Percentiles rank a stretch among this genome's conserved stretches.
Evolutionary conservation across 2,888 invertebrate genomes (phyloP).

Genomic region (Volucella inanis): DNA sequence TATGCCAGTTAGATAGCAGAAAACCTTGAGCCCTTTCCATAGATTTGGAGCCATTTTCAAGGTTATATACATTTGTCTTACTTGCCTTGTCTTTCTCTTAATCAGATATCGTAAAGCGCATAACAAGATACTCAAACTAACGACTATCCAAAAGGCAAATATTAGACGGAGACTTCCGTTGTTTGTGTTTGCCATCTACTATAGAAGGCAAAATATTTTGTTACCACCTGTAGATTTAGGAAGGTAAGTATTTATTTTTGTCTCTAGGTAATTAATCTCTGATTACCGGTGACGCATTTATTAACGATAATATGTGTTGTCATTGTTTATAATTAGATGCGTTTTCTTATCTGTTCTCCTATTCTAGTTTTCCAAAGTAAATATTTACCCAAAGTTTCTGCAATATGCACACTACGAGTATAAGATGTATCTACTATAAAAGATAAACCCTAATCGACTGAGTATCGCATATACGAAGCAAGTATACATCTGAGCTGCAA

Average conservation of each 20-base stretch:
- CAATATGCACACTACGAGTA: constrained; percentile 2
- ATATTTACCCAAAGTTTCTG: constrained; percentile 56
- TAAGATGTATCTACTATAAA: constrained; percentile 50
- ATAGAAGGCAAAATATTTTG: constrained; percentile 1
- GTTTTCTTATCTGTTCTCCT: constrained; percentile 62
- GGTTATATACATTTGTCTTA: no score
- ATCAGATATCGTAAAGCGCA: no score
- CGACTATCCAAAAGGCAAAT: no score
- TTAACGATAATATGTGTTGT: constrained; percentile 8
- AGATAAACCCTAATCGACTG: constrained; percentile 18
- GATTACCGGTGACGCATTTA: constrained; percentile 59
- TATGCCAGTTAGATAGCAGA: no score
- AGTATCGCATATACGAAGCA: constrained; percentile 45
- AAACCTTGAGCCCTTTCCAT: no score
- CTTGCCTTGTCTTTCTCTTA: no score
- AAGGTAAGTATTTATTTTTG: constrained; percentile 4
- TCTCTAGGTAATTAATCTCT: neutral
- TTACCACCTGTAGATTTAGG: neutral
- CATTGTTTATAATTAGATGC: constrained; percentile 21
- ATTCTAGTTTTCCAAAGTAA: constrained; percentile 63
- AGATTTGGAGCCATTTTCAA: no score
- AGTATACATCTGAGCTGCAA: constrained; percentile 54
- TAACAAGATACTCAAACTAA: no score
- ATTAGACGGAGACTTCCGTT: no score
- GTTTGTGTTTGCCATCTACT: neutral